Conservation (phyloP, 2,797 vertebrate species). For the Phoxinus dragarum region DNA sequence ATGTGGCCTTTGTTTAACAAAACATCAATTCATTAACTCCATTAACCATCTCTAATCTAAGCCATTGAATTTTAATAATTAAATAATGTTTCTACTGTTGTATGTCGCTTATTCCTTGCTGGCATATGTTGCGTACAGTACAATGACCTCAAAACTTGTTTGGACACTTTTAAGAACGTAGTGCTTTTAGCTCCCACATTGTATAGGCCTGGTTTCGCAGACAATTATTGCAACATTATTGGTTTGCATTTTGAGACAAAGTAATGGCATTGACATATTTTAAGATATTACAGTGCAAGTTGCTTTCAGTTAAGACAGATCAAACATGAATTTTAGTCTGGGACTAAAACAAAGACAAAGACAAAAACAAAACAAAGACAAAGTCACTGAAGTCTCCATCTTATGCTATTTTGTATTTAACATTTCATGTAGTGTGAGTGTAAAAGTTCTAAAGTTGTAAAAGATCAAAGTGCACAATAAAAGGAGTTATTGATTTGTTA, state of each 20-base stretch:
- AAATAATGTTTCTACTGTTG: not conserved
- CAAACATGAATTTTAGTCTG: too few species aligned
- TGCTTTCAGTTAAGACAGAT: too few species aligned
- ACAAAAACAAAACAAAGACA: too few species aligned
- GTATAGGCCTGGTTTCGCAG: too few species aligned
- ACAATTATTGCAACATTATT: too few species aligned
- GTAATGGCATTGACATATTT: too few species aligned
- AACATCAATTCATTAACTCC: conserved; percentile 19
- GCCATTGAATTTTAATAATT: not conserved
- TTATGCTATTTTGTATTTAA: not conserved
- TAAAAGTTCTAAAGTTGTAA: not conserved
- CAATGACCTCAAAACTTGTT: not conserved
- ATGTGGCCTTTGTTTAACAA: not conserved
- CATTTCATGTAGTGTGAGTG: not conserved
- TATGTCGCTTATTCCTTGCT: not conserved
- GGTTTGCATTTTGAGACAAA: too few species aligned
- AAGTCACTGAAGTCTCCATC: too few species aligned
- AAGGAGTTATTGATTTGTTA: not conserved
- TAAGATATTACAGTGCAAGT: too few species aligned
- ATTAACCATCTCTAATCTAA: conserved; percentile 10
- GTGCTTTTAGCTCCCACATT: too few species aligned
- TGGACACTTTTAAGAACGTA: not conserved
- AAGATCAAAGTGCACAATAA: not conserved
- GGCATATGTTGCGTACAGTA: not conserved
- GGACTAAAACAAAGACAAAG: too few species aligned